These are phyloP conservation scores for Urocynchramus pylzowi DNA, from an alignment of 2,113 vertebrate species.

Conservation along the genomic window DNA sequence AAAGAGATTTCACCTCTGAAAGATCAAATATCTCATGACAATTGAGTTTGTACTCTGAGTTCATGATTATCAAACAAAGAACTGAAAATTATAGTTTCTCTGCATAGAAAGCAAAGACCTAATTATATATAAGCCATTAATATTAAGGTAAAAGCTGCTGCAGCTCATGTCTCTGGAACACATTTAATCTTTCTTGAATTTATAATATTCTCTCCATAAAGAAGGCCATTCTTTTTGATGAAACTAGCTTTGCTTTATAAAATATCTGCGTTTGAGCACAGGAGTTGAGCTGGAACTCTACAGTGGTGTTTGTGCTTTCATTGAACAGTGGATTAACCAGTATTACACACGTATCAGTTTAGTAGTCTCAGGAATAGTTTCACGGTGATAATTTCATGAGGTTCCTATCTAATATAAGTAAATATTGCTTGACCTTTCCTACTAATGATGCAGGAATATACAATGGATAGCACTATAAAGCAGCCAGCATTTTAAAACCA, in stretches of 20 bases:
- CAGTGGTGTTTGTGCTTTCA: not conserved
- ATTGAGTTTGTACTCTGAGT: not conserved
- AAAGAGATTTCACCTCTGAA: not conserved
- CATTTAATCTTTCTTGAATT: not conserved
- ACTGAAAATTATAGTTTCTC: not conserved
- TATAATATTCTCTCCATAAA: not conserved
- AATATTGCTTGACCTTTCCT: slow-evolving; percentile 38
- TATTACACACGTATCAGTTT: not conserved
- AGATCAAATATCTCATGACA: not conserved
- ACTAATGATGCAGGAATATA: not conserved
- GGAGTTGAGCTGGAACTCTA: not conserved
- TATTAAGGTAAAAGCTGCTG: not conserved
- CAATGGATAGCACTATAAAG: not conserved
- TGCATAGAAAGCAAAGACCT: not conserved
- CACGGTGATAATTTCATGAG: not conserved
- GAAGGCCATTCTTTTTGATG: not conserved
- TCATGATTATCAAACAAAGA: not conserved
- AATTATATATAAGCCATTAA: not conserved
- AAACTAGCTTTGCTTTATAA: not conserved
- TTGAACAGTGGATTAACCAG: not conserved
- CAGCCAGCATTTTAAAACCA: not conserved
- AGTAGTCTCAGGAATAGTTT: not conserved
- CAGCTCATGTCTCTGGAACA: not conserved
- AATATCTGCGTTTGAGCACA: not conserved
- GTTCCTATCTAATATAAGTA: slow-evolving; percentile 21